Percentiles rank a stretch among this genome's conserved stretches.
These are phyloP conservation scores for Chymomyza caudatula DNA, from an alignment of 2,888 invertebrate genomes.

Conservation along the genomic window DNA sequence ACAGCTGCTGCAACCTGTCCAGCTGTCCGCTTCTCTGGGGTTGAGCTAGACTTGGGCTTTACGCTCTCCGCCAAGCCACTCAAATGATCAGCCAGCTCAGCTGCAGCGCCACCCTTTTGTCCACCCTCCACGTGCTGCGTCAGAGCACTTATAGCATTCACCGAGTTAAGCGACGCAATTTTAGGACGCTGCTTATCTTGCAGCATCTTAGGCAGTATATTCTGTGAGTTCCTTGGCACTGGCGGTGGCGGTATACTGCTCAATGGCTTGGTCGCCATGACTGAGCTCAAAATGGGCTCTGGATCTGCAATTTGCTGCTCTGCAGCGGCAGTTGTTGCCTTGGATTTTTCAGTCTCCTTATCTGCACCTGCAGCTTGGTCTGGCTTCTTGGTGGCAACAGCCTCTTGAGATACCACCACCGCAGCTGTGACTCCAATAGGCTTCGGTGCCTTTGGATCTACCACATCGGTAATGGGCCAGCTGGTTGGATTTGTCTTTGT, in stretches of 20 bases:
- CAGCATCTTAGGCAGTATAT: constrained; percentile 65
- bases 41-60: constrained; percentile 63
- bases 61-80: constrained; percentile 76
- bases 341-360: constrained; percentile 45
- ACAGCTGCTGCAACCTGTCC: constrained; percentile 8
- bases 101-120: constrained; percentile 56
- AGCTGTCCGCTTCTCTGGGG: constrained; percentile 49
- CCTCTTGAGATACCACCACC: constrained; percentile 27
- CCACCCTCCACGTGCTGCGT: constrained; percentile 72
- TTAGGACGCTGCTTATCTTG: constrained; percentile 56
- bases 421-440: constrained; percentile 4
- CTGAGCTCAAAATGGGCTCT: constrained; percentile 77
- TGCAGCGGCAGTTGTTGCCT: constrained; percentile 21
- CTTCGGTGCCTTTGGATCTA: constrained; percentile 59
- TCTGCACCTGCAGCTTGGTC: constrained; percentile 3
- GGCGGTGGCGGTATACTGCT: constrained; percentile 84
- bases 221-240: constrained; percentile 82
- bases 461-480: constrained; percentile 90
- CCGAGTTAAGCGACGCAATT: constrained; percentile 45
- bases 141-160: constrained; percentile 70
- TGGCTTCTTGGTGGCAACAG: not conserved
- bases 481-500: constrained; percentile 88
- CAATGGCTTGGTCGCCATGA: constrained; percentile 80
- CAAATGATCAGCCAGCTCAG: constrained; percentile 74
- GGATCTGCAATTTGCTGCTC: constrained; percentile 49